These are phyloP conservation scores for Harpalus rufipes DNA, from an alignment of 2,888 invertebrate genomes.

Conservation along the genomic window DNA sequence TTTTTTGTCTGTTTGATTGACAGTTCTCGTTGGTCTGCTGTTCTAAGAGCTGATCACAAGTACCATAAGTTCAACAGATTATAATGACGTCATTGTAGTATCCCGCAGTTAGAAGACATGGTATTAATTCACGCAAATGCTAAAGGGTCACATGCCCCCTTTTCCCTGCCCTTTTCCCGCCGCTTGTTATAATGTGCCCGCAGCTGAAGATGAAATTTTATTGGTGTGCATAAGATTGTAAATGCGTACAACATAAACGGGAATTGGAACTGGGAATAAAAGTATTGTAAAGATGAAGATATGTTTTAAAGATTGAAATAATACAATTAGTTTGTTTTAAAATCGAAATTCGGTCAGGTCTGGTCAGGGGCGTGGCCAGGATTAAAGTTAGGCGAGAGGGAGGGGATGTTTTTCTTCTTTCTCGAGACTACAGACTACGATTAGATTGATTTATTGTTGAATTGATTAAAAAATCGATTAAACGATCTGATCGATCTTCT, in stretches of 20 bases:
- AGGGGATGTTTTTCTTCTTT: too few species aligned
- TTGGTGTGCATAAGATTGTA: slow-evolving; percentile 7
- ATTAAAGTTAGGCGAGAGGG: too few species aligned
- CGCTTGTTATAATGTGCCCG: slow-evolving; percentile 20
- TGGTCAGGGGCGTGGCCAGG: too few species aligned
- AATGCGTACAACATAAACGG: slow-evolving; percentile 7
- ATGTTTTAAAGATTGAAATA: not conserved
- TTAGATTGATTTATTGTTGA: too few species aligned
- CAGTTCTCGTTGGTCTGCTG: slow-evolving; percentile 24
- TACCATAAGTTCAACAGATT: slow-evolving; percentile 50
- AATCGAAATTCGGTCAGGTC: not conserved
- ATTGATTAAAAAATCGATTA: too few species aligned
- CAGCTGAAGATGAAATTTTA: slow-evolving; percentile 29
- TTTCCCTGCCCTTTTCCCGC: slow-evolving; percentile 15
- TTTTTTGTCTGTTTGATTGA: slow-evolving; percentile 48
- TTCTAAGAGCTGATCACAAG: slow-evolving; percentile 44
- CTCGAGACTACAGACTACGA: too few species aligned
- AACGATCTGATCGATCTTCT: too few species aligned
- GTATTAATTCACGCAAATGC: slow-evolving; percentile 33
- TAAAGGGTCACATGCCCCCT: slow-evolving; percentile 58
- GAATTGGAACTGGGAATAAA: not conserved
- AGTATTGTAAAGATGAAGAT: not conserved
- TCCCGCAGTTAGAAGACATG: slow-evolving; percentile 39
- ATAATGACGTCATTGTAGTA: slow-evolving; percentile 44
- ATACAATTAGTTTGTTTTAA: not conserved